Evolutionary conservation across 2,113 vertebrate species (phyloP).

Genomic region (Neolamprologus kungweensis): DNA sequence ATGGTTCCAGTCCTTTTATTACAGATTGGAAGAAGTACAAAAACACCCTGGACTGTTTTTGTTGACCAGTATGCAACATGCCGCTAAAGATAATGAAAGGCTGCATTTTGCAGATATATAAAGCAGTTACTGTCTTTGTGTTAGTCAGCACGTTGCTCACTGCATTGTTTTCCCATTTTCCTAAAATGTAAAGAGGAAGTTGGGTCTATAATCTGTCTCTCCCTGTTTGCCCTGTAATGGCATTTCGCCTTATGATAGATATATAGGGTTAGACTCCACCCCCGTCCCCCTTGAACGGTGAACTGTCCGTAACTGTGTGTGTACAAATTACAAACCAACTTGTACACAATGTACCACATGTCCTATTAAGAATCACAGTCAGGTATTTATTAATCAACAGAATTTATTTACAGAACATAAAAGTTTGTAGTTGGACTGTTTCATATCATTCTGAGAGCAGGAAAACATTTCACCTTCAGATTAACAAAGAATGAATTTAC

Average conservation of each 20-base stretch:
- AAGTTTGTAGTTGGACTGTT: slow-evolving; percentile 66
- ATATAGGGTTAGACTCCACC: not conserved
- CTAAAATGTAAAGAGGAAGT: not conserved
- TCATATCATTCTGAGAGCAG: slow-evolving; percentile 61
- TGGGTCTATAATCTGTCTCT: not conserved
- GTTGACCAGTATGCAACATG: not conserved
- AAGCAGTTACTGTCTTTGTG: not conserved
- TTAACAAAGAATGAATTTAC: slow-evolving; percentile 66
- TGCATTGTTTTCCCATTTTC: not conserved
- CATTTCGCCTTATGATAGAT: not conserved
- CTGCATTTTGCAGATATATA: not conserved
- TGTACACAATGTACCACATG: not conserved
- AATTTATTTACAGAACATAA: slow-evolving; percentile 81
- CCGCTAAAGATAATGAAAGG: not conserved
- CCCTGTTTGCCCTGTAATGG: not conserved
- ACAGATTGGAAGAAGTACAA: not conserved
- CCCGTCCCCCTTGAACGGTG: not conserved
- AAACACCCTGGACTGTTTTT: not conserved
- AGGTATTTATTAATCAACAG: slow-evolving; percentile 71
- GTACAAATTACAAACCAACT: not conserved
- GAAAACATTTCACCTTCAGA: slow-evolving; percentile 45
- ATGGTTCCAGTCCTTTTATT: not conserved
- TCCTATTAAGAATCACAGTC: not conserved
- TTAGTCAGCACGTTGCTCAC: not conserved
- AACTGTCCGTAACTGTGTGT: not conserved